Evolutionary conservation across 2,888 invertebrate species (phyloP).

Genomic region (Exephanes ischioxanthus): DNA sequence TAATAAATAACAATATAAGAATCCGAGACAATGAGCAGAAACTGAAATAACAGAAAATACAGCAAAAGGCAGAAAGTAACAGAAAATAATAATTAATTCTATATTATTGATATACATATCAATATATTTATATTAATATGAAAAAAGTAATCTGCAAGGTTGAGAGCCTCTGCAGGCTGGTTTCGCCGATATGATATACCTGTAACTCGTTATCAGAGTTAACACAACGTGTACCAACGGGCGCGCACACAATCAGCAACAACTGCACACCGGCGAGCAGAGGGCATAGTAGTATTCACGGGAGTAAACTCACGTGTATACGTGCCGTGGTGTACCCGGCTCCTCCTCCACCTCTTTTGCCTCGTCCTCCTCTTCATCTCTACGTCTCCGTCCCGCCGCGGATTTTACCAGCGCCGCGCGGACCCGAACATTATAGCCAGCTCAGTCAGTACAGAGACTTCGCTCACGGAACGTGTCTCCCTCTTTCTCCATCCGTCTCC

Average conservation of each 20-base stretch:
- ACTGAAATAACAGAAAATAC: too few species aligned
- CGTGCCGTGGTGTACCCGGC: constrained; percentile 49
- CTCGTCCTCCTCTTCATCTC: constrained; percentile 63
- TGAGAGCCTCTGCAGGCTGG: constrained; percentile 59
- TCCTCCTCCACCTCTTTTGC: constrained; percentile 62
- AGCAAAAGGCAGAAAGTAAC: too few species aligned
- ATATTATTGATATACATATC: too few species aligned
- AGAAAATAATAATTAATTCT: too few species aligned
- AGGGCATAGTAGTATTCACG: constrained; percentile 43
- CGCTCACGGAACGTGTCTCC: constrained; percentile 72
- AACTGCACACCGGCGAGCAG: constrained; percentile 9
- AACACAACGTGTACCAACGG: constrained; percentile 68
- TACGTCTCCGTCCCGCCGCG: constrained; percentile 63
- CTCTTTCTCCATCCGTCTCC: constrained; percentile 46
- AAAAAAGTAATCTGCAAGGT: background rate
- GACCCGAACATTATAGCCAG: constrained; percentile 72
- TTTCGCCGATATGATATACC: constrained; percentile 68
- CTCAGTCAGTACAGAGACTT: constrained; percentile 77
- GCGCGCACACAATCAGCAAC: constrained; percentile 60
- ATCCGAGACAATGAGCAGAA: too few species aligned
- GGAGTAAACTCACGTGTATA: constrained; percentile 60
- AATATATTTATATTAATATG: background rate
- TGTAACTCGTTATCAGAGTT: constrained; percentile 78
- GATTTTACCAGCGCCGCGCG: constrained; percentile 66
- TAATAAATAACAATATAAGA: too few species aligned